These are phyloP conservation scores for Dexiosoma caninum DNA, from an alignment of 2,888 invertebrate species.

Conservation along the genomic window DNA sequence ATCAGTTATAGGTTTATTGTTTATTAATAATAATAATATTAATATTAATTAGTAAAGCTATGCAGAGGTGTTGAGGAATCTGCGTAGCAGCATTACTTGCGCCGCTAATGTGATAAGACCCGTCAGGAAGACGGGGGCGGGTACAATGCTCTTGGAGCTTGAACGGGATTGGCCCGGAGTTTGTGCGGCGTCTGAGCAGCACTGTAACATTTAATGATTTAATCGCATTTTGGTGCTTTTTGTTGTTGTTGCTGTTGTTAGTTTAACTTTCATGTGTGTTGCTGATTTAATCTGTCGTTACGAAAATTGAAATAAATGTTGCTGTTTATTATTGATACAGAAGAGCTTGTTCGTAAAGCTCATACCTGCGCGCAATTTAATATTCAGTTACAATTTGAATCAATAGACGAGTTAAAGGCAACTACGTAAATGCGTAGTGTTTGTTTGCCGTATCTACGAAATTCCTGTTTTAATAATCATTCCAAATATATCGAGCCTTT, in stretches of 20 bases:
- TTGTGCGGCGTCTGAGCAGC: background rate
- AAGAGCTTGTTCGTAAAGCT: background rate
- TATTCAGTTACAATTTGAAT: slow-evolving; percentile 1
- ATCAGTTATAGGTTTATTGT: too few relatives aligned
- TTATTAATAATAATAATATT: too few relatives aligned
- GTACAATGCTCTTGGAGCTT: too few relatives aligned
- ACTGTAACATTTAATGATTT: slow-evolving; percentile 28
- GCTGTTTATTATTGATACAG: slow-evolving; percentile 32
- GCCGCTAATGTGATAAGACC: too few relatives aligned
- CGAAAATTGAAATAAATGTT: slow-evolving; percentile 47
- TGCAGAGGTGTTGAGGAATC: too few relatives aligned
- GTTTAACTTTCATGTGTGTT: slow-evolving; percentile 6
- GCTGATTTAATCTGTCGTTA: slow-evolving; percentile 55
- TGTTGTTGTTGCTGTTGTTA: slow-evolving; percentile 6
- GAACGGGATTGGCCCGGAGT: too few relatives aligned
- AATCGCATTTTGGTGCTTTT: background rate
- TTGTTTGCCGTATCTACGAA: slow-evolving; percentile 5
- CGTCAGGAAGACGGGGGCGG: too few relatives aligned
- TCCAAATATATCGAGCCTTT: too few relatives aligned
- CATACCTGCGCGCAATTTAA: background rate
- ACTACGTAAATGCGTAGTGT: background rate
- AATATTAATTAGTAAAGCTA: too few relatives aligned
- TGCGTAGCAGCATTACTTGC: too few relatives aligned
- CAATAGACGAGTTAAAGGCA: slow-evolving; percentile 10
- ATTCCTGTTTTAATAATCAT: slow-evolving; percentile 10